Evolutionary conservation across 2,888 invertebrate genomes (phyloP).

Genomic region (Dendrolimus pini): DNA sequence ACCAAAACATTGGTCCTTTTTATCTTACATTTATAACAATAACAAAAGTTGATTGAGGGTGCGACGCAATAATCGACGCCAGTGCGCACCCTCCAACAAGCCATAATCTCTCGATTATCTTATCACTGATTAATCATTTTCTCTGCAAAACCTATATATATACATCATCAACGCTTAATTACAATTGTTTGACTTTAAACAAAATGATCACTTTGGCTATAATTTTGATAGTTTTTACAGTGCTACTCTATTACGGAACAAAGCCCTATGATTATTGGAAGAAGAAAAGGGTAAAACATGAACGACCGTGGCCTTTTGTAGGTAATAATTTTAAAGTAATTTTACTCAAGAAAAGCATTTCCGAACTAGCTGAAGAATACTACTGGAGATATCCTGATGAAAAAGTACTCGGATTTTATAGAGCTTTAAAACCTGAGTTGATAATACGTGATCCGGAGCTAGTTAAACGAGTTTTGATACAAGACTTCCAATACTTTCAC

Average conservation of each 20-base stretch:
- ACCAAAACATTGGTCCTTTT: too few species aligned
- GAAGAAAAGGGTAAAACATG: slow-evolving; percentile 17
- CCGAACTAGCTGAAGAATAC: slow-evolving; percentile 17
- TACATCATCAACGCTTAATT: too few species aligned
- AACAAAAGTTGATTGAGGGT: too few species aligned
- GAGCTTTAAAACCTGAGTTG: slow-evolving; percentile 17
- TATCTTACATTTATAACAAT: too few species aligned
- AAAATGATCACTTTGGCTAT: not conserved
- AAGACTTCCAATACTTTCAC: slow-evolving; percentile 28
- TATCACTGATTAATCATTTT: too few species aligned
- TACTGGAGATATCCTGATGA: slow-evolving; percentile 24
- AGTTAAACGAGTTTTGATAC: slow-evolving; percentile 22
- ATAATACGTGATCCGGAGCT: slow-evolving; percentile 26
- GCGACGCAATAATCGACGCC: too few species aligned
- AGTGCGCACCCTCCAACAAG: too few species aligned
- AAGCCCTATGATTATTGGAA: slow-evolving; percentile 21
- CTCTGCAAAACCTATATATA: too few species aligned
- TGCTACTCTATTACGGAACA: slow-evolving; percentile 9
- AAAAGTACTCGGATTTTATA: slow-evolving; percentile 25
- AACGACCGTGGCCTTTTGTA: slow-evolving; percentile 21
- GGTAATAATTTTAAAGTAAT: slow-evolving; percentile 14
- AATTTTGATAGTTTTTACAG: not conserved
- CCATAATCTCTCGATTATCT: too few species aligned
- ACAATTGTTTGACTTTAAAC: too few species aligned
- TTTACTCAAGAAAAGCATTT: slow-evolving; percentile 13